Evolutionary conservation across 2,113 vertebrate species (phyloP).

Genomic region (Limnothrissa miodon): DNA sequence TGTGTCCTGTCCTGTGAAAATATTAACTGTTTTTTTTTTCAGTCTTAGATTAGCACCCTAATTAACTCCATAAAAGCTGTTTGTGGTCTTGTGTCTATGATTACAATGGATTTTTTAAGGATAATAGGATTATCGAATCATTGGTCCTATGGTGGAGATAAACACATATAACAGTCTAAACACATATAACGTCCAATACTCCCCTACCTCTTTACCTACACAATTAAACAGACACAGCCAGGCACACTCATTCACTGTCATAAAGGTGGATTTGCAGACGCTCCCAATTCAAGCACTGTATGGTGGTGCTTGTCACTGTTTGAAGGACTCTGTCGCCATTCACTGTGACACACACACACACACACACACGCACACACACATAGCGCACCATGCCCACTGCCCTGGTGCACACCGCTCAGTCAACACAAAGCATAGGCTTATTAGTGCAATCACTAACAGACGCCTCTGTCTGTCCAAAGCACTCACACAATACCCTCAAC

Average conservation of each 20-base stretch:
- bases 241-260: slow-evolving; percentile 31
- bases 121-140: not conserved
- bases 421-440: slow-evolving; percentile 44
- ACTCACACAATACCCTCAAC: slow-evolving; percentile 37
- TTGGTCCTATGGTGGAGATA: not conserved
- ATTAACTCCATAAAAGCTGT: not conserved
- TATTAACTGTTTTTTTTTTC: not conserved
- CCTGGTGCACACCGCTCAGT: slow-evolving; percentile 31
- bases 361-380: not conserved
- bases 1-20: not conserved
- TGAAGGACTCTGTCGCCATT: slow-evolving; percentile 47
- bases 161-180: not conserved
- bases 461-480: slow-evolving; percentile 28
- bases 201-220: not conserved
- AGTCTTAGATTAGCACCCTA: not conserved
- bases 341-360: slow-evolving; percentile 37
- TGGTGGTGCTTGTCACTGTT: slow-evolving; percentile 44
- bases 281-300: slow-evolving; percentile 53
- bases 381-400: slow-evolving; percentile 42
- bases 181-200: not conserved
- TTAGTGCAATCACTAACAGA: slow-evolving; percentile 46
- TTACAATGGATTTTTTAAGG: not conserved
- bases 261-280: slow-evolving; percentile 32
- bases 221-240: slow-evolving; percentile 26
- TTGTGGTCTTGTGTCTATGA: not conserved